phyloP scores from a whole-genome alignment of 2,113 vertebrate species.

The Brachyhypopomus occidentalis region DNA sequence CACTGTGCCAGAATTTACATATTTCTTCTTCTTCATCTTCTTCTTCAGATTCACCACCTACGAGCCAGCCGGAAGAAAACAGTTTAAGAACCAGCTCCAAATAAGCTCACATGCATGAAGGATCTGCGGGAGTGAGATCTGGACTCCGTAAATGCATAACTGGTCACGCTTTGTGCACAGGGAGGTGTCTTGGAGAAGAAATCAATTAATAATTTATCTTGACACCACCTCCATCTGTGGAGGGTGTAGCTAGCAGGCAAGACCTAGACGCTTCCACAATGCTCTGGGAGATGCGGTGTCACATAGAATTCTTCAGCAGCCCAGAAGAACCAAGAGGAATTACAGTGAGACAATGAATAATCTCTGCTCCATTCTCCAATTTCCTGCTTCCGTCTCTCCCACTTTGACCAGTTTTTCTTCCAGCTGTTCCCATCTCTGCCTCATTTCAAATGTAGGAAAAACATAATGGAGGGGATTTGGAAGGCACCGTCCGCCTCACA shows the following conservation, averaged over 20 bases:
- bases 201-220: slow-evolving; percentile 3
- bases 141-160: slow-evolving; percentile 21
- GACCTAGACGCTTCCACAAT: neutral
- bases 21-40: slow-evolving; percentile 99
- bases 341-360: slow-evolving; percentile 7
- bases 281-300: slow-evolving; percentile 23
- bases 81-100: slow-evolving; percentile 22
- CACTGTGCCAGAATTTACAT: slow-evolving; percentile 91
- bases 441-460: slow-evolving; percentile 10
- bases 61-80: slow-evolving; percentile 45
- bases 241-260: neutral
- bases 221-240: neutral
- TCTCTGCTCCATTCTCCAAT: slow-evolving; percentile 17
- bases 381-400: neutral
- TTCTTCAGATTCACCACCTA: slow-evolving; percentile 92
- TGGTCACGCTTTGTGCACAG: neutral
- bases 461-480: slow-evolving; percentile 9
- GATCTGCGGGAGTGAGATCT: slow-evolving; percentile 19
- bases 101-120: neutral
- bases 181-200: slow-evolving; percentile 4
- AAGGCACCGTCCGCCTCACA: neutral
- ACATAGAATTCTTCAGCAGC: slow-evolving; percentile 21
- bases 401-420: neutral
- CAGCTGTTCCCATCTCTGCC: neutral
- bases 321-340: neutral